Conservation (phyloP, 2,888 invertebrate genomes). For the Hipparchia sbordonii region DNA sequence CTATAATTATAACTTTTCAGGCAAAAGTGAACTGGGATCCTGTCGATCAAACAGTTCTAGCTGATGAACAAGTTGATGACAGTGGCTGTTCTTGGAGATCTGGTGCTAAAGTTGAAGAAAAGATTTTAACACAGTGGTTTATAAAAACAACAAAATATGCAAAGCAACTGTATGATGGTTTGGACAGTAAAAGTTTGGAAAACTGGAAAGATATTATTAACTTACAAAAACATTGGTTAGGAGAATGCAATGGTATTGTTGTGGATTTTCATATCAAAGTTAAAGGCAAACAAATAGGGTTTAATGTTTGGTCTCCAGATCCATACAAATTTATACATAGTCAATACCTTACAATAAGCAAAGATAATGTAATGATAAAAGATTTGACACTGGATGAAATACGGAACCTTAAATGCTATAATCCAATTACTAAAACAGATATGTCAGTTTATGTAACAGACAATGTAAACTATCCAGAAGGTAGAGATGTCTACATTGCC, state of each 20-base stretch:
- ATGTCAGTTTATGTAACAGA: slow-evolving; percentile 87
- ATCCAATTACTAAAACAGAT: slow-evolving; percentile 86
- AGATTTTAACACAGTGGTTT: slow-evolving; percentile 96
- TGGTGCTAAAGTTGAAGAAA: slow-evolving; percentile 96
- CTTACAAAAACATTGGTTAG: slow-evolving; percentile 95
- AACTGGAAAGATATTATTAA: slow-evolving; percentile 94
- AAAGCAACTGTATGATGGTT: slow-evolving; percentile 86
- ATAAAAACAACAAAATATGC: slow-evolving; percentile 94
- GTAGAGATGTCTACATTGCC: slow-evolving; percentile 87
- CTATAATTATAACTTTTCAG: slow-evolving; percentile 61
- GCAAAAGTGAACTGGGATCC: slow-evolving; percentile 99
- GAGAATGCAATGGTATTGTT: slow-evolving; percentile 90
- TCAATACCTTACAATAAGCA: slow-evolving; percentile 85
- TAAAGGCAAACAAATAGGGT: slow-evolving; percentile 48
- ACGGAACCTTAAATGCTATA: slow-evolving; percentile 72
- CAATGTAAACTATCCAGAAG: slow-evolving; percentile 83
- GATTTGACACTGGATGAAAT: slow-evolving; percentile 47
- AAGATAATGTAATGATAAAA: slow-evolving; percentile 59
- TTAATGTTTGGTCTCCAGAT: slow-evolving; percentile 88
- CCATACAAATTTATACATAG: slow-evolving; percentile 89
- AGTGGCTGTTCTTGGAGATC: slow-evolving; percentile 97
- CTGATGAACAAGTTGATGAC: slow-evolving; percentile 98
- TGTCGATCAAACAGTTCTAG: slow-evolving; percentile 97
- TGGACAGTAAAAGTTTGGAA: slow-evolving; percentile 85
- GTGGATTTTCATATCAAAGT: slow-evolving; percentile 84